Evolutionary conservation across 2,888 invertebrate genomes (phyloP).

Genomic region (Lordiphosa andalusiaca): DNA sequence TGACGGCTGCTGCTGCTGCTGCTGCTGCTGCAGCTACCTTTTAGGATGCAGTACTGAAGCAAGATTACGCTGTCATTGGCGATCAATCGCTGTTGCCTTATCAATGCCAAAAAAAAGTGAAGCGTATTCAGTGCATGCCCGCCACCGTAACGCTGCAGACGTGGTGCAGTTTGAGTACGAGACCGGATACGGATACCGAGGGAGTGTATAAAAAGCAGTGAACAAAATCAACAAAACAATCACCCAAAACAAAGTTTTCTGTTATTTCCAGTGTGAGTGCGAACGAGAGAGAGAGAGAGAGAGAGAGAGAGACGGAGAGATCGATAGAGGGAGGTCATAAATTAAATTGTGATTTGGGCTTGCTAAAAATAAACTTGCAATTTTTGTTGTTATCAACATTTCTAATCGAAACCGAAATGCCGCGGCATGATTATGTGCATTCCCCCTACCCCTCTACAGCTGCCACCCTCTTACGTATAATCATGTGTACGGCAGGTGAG

Average conservation of each 20-base stretch:
- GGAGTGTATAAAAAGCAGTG: constrained; percentile 9
- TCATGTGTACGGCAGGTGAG: constrained; percentile 35
- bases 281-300: constrained; percentile 11
- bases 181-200: constrained; percentile 14
- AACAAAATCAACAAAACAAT: not conserved
- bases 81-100: constrained; percentile 51
- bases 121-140: constrained; percentile 61
- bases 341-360: constrained; percentile 26
- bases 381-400: constrained; percentile 44
- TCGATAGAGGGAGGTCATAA: constrained; percentile 28
- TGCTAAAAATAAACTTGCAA: constrained; percentile 59
- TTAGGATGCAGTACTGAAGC: constrained; percentile 49
- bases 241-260: not conserved
- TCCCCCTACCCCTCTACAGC: constrained; percentile 3
- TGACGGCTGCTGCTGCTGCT: constrained; percentile 5
- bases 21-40: constrained; percentile 49
- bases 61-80: constrained; percentile 46
- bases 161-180: constrained; percentile 47
- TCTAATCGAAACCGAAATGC: constrained; percentile 50
- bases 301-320: constrained; percentile 8
- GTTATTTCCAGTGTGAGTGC: constrained; percentile 7
- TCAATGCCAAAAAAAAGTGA: constrained; percentile 69
- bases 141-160: constrained; percentile 61
- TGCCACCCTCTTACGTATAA: constrained; percentile 21
- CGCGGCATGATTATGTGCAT: constrained; percentile 51